A percentile compares a stretch with the other conserved stretches of the same genome.
Conservation (phyloP, 2,113 vertebrate genomes). For the Onychostoma macrolepis region DNA sequence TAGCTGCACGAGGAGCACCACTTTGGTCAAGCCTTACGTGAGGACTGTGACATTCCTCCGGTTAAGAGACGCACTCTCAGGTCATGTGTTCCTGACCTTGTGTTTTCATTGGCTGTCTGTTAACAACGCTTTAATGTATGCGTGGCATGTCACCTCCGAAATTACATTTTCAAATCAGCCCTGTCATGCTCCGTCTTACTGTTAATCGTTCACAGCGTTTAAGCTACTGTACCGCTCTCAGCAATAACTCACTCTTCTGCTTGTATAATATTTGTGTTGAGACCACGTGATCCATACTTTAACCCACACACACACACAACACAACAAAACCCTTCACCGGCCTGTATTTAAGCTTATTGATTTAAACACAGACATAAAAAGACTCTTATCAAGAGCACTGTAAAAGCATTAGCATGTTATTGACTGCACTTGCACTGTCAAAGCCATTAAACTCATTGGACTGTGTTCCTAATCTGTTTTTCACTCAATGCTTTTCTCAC, state of each 20-base stretch:
- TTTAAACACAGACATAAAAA: constrained; percentile 52
- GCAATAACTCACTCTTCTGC: constrained; percentile 31
- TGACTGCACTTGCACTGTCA: constrained; percentile 51
- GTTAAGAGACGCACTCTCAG: constrained; percentile 42
- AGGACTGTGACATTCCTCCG: constrained; percentile 53
- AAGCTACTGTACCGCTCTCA: constrained; percentile 54
- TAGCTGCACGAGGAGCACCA: constrained; percentile 4
- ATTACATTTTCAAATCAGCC: constrained; percentile 56
- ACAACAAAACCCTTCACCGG: constrained; percentile 32
- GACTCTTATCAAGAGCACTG: constrained; percentile 55
- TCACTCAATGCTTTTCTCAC: constrained; percentile 57
- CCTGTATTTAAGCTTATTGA: constrained; percentile 52
- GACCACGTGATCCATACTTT: constrained; percentile 3
- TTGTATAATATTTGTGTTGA: constrained; percentile 35
- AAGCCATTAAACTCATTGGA: constrained; percentile 48
- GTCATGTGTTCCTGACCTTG: constrained; percentile 48
- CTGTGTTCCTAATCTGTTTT: constrained; percentile 47
- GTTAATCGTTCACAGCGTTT: constrained; percentile 53
- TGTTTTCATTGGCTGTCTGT: constrained; percentile 55
- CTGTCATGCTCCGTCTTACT: constrained; percentile 36
- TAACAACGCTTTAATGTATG: constrained; percentile 60
- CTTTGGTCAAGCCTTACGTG: constrained; percentile 43
- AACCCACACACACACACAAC: constrained; percentile 28
- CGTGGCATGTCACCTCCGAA: constrained; percentile 56
- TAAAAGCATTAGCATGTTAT: constrained; percentile 56